A percentile compares a stretch with the other conserved stretches of the same genome.
Evolutionary conservation across 2,888 invertebrate genomes (phyloP).

Genomic region (Ptychoptera contaminata): DNA sequence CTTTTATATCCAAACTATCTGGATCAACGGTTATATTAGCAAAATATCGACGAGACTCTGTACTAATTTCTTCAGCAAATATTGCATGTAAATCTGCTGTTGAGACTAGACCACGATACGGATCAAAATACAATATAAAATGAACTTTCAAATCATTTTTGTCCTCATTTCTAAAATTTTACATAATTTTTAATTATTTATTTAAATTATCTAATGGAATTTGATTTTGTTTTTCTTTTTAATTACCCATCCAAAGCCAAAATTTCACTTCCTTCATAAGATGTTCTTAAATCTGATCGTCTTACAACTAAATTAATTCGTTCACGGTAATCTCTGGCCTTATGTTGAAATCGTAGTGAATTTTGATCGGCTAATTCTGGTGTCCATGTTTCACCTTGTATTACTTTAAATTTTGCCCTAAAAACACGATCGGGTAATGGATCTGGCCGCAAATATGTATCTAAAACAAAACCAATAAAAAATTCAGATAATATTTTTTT

Average conservation of each 20-base stretch:
- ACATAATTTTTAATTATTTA: conserved; percentile 6
- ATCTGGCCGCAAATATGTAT: conserved; percentile 33
- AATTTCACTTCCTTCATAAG: conserved; percentile 65
- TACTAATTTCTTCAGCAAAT: conserved; percentile 46
- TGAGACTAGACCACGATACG: conserved; percentile 49
- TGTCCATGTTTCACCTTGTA: conserved; percentile 51
- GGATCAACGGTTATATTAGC: conserved; percentile 48
- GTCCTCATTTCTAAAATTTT: conserved; percentile 42
- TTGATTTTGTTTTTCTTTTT: neutral
- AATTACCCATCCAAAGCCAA: conserved; percentile 73
- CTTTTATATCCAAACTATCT: conserved; percentile 47
- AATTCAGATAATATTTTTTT: neutral
- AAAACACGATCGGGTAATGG: conserved; percentile 67
- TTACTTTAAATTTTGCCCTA: conserved; percentile 62
- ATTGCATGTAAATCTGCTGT: conserved; percentile 49
- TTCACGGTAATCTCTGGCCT: conserved; percentile 58
- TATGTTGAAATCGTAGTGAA: conserved; percentile 52
- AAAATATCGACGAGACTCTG: conserved; percentile 40
- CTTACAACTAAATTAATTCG: conserved; percentile 58
- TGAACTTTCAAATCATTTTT: conserved; percentile 59
- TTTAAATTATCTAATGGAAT: conserved; percentile 7
- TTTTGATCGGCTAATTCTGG: conserved; percentile 48
- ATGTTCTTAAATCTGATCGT: conserved; percentile 55
- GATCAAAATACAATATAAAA: conserved; percentile 74
- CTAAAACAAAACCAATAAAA: conserved; percentile 13